Conservation (phyloP, 2,113 vertebrate species). For the Clupea harengus region DNA sequence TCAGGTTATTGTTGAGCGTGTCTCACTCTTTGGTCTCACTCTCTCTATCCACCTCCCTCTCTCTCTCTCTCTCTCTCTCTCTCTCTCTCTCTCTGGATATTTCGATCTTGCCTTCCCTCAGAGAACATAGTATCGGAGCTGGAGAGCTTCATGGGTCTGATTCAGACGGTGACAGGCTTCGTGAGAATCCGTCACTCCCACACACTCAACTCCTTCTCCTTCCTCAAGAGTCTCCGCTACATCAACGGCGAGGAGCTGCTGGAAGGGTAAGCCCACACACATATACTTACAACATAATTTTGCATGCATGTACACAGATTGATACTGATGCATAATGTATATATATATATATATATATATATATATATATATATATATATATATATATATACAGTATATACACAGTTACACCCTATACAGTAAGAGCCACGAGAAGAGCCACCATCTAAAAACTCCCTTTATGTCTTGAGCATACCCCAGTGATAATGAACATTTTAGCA, state of each 20-base stretch:
- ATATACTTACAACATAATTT: background rate
- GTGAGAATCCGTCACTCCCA: constrained; percentile 96
- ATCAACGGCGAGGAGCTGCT: constrained; percentile 90
- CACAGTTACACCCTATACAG: too few species aligned
- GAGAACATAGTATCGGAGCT: constrained; percentile 96
- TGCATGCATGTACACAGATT: background rate
- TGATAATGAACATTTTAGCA: too few species aligned
- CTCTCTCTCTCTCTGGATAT: background rate
- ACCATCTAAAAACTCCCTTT: too few species aligned
- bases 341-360: too few species aligned
- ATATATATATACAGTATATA: too few species aligned
- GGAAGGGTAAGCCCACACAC: constrained; percentile 76
- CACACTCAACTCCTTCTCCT: constrained; percentile 89
- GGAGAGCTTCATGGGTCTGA: constrained; percentile 96
- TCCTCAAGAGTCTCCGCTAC: constrained; percentile 89
- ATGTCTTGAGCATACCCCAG: too few species aligned
- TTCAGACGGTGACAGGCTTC: constrained; percentile 91
- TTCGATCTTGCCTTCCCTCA: constrained; percentile 53
- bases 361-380: too few species aligned
- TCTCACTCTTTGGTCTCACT: background rate
- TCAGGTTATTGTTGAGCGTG: too few species aligned
- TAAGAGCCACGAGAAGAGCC: too few species aligned
- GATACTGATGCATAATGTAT: too few species aligned
- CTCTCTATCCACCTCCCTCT: background rate
- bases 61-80: constrained; percentile 22